A percentile compares a stretch with the other conserved stretches of the same genome.
Conservation (phyloP, 2,888 invertebrate species). For the Xestobium rufovillosum region DNA sequence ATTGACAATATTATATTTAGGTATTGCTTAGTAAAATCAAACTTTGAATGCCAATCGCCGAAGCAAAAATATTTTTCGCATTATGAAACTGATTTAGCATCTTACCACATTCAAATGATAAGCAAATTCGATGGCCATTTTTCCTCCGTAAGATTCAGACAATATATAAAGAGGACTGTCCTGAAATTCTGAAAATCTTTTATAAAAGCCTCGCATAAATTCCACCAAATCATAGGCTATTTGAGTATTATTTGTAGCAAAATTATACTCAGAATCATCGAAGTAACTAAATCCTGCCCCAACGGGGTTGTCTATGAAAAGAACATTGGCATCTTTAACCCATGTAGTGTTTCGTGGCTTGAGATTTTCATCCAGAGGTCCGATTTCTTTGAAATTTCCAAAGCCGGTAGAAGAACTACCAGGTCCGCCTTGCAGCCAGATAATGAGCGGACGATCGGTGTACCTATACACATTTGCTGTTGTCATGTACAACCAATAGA, state of each 20-base stretch:
- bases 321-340: slow-evolving; percentile 56
- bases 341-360: slow-evolving; percentile 40
- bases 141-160: slow-evolving; percentile 88
- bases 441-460: slow-evolving; percentile 59
- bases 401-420: slow-evolving; percentile 40
- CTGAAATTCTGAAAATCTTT: slow-evolving; percentile 60
- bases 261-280: slow-evolving; percentile 44
- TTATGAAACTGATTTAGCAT: too few species aligned
- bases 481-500: slow-evolving; percentile 75
- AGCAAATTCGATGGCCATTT: slow-evolving; percentile 84
- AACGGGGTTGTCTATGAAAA: slow-evolving; percentile 87
- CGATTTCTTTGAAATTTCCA: slow-evolving; percentile 77
- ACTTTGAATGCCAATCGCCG: too few species aligned
- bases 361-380: slow-evolving; percentile 57
- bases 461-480: slow-evolving; percentile 49
- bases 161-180: slow-evolving; percentile 73
- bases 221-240: slow-evolving; percentile 71
- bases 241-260: slow-evolving; percentile 52
- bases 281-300: slow-evolving; percentile 83
- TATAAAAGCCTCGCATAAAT: slow-evolving; percentile 63
- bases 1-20: too few species aligned
- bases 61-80: too few species aligned
- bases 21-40: too few species aligned
- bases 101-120: slow-evolving; percentile 49
- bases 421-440: slow-evolving; percentile 81